Base-by-base conservation (phyloP, 2,113 vertebrate species). In the Neomonachus schauinslandi region DNA sequence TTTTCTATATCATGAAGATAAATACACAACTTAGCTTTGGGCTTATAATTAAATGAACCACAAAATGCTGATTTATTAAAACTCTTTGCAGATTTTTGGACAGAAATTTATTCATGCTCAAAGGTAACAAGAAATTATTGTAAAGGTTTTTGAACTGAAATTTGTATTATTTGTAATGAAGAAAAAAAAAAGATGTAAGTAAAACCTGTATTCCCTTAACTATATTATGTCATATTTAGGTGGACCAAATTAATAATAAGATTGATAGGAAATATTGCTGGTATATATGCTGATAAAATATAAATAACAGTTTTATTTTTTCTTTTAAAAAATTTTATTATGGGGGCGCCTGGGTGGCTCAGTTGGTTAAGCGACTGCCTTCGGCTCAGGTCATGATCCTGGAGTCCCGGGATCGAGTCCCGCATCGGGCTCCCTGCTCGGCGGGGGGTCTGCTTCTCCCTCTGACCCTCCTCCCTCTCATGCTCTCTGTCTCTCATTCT, bases 1-100 rank as follows among this genome's bases (percentile, higher is more conserved):
- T 95, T 97, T 93, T 96, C 93, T 94, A 13, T 93, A 94, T 96
- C 80, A 84, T 42, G 42, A 93, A 97, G 88, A 91, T 88, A 94
- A 59, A 95, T 76, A 86, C 18, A 84, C 61, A 84, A 67, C 21
- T 96, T 95, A 94, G 93, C 91, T 96, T 97, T 93, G 65, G 93
- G 91, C 93, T 96, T 81, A 63, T 71, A 94, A 87, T 95, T 92
- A 97, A 97, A 97, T 97, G 96, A 94, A 90, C 84, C 80, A 92
- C 74, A 95, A 97, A 97, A 84, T 39, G 67, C 33, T 95, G 61
- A 97, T 94, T 94, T 92, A 97, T 94, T 95, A 90, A 97, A 96
- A 89, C 67, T 90, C 67, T 88, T 88, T 91, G 21, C 74, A 92
- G 77, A 95, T 46, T 88, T 97, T 89, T 69, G 11, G 18, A 83